These are phyloP conservation scores for Trichomycterus rosablanca DNA, from an alignment of 2,113 vertebrate genomes.

Conservation along the genomic window DNA sequence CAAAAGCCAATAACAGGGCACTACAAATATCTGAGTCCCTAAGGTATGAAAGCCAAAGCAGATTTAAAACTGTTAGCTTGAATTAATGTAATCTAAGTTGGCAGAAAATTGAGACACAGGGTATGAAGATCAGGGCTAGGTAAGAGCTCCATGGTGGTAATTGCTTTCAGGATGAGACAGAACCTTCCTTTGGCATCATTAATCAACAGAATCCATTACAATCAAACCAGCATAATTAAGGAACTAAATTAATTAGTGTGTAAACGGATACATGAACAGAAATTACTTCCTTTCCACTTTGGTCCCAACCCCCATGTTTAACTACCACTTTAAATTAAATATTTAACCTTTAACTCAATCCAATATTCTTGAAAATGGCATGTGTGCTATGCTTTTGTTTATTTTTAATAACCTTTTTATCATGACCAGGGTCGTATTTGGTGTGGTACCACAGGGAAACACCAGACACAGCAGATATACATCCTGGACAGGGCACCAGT, in stretches of 20 bases:
- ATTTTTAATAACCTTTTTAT: no score
- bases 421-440: no score
- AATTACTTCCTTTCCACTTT: slow-evolving; percentile 33
- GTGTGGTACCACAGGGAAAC: no score
- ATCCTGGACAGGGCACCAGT: no score
- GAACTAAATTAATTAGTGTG: slow-evolving; percentile 44
- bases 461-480: no score
- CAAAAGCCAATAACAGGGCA: no score
- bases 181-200: slow-evolving; percentile 45
- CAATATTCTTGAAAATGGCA: slow-evolving; percentile 9
- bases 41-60: no score
- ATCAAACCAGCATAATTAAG: slow-evolving; percentile 45
- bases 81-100: slow-evolving; percentile 5
- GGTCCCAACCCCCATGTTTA: slow-evolving; percentile 21
- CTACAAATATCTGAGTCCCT: no score
- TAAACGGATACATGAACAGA: slow-evolving; percentile 34
- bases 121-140: slow-evolving; percentile 19
- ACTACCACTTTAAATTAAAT: slow-evolving; percentile 16
- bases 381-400: not conserved
- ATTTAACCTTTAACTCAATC: slow-evolving; percentile 27
- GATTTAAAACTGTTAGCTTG: no score
- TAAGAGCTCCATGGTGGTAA: slow-evolving; percentile 37
- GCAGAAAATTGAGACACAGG: slow-evolving; percentile 19
- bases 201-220: slow-evolving; percentile 48
- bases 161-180: slow-evolving; percentile 41